Base-by-base conservation (phyloP, 2,113 vertebrate species). In the Anolis sagrei region DNA sequence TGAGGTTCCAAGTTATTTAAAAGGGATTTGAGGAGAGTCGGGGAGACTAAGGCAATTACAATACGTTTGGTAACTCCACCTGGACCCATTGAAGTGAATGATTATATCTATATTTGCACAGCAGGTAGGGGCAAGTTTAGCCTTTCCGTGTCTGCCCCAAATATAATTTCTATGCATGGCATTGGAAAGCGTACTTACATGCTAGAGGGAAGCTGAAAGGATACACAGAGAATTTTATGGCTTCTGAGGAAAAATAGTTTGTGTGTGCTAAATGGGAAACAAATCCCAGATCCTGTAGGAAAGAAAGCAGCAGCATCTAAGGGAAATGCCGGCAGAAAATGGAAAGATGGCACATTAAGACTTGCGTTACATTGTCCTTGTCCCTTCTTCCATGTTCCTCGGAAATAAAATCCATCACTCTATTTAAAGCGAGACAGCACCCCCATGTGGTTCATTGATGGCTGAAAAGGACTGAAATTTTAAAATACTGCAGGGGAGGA, bases 381-480 rank as follows among this genome's bases (percentile, higher is more conserved):
- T 44, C 13, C 32, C 25, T 36, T 23, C 23, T 92, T 90, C 84
- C 83, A 88, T 89, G 79, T 79, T 77, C 48, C 48, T 1, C 80
- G 70, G 80, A 79, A 84, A n/a, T n/a, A 83, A 89, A 32, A 80
- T 75, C 27, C n/a, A 3, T 21, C 25, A 1, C 36, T 66, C 73
- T 87, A 93, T 94, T 92, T 92, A 79, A 90, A 90, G 93, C 88
- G 90, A 92, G 86, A 95, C 51, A 95, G 95, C 96, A 92, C 97
- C 96, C 93, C 91, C 96, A 86, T 68, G 96, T 95, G 97, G 95
- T 27, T 4, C 83, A 25, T 3, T 83, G 68, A 48, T 84, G 92
- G 95, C 62, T 89, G 86, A 49, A 18, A 68, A 18, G 29, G 44
- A 21, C n/a, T n/a, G n/a, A n/a, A n/a, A n/a, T n/a, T n/a, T n/a